Evolutionary conservation across 2,797 vertebrate species (phyloP).

Genomic region (Neosilurus hyrtlii): DNA sequence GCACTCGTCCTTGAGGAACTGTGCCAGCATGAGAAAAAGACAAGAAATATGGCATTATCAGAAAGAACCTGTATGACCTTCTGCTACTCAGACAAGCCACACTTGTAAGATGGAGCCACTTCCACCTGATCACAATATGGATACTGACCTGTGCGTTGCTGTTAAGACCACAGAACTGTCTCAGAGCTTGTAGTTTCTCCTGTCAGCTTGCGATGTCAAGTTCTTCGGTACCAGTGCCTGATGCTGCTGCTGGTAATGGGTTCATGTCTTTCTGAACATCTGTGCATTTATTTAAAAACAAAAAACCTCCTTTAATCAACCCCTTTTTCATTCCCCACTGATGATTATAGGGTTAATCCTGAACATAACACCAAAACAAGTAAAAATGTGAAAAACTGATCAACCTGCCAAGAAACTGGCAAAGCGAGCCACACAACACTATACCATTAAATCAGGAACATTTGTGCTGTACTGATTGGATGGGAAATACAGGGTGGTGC

Average conservation of each 20-base stretch:
- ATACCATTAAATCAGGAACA: no score
- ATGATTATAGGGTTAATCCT: background rate
- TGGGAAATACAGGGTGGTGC: no score
- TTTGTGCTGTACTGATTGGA: no score
- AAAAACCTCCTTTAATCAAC: rapidly evolving
- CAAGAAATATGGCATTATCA: background rate
- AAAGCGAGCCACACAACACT: no score
- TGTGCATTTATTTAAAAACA: background rate
- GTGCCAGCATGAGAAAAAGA: background rate
- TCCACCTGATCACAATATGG: no score
- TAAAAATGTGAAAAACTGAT: background rate
- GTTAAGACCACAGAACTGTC: conserved; percentile 87
- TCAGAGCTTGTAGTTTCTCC: conserved; percentile 91
- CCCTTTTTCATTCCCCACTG: background rate
- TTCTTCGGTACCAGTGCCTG: conserved; percentile 68
- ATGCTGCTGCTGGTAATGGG: conserved; percentile 74
- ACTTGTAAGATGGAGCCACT: no score
- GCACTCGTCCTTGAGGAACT: conserved; percentile 44
- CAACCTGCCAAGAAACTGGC: conserved; percentile 10
- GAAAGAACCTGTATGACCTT: background rate
- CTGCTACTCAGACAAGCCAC: no score
- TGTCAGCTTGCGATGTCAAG: conserved; percentile 89
- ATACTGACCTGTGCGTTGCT: conserved; percentile 81
- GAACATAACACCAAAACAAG: background rate
- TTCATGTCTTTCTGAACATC: conserved; percentile 51